Evolutionary conservation across 2,888 invertebrate genomes (phyloP).

Genomic region (Griposia aprilina): DNA sequence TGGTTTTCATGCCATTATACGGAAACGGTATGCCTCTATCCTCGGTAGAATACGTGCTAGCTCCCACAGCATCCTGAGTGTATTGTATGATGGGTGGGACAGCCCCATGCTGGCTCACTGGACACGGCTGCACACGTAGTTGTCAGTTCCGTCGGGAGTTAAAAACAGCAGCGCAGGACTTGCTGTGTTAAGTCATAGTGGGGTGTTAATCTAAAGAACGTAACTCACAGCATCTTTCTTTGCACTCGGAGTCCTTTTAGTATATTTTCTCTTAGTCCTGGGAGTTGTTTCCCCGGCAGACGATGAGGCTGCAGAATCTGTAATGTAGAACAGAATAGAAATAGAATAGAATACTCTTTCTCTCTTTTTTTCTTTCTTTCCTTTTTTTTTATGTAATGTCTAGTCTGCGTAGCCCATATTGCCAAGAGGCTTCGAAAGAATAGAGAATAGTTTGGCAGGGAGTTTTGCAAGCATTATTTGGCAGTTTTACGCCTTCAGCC

Average conservation of each 20-base stretch:
- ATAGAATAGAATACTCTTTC: too few relatives aligned
- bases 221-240: conserved; percentile 83
- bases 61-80: too few relatives aligned
- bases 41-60: too few relatives aligned
- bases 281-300: conserved; percentile 85
- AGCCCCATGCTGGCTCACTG: too few relatives aligned
- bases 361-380: too few relatives aligned
- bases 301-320: conserved; percentile 86
- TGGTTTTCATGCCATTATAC: too few relatives aligned
- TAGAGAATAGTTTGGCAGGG: not conserved
- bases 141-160: too few relatives aligned
- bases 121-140: too few relatives aligned
- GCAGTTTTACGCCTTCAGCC: not conserved
- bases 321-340: conserved; percentile 22
- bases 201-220: not conserved
- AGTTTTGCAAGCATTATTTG: conserved; percentile 1
- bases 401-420: not conserved
- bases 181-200: too few relatives aligned
- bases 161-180: not conserved
- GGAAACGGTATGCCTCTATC: too few relatives aligned
- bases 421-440: not conserved
- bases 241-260: conserved; percentile 80
- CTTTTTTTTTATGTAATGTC: not conserved
- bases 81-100: too few relatives aligned
- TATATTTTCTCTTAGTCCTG: conserved; percentile 85